These are phyloP conservation scores for Zaprionus ghesquierei DNA, from an alignment of 1,140 invertebrate genomes.

Conservation along the genomic window DNA sequence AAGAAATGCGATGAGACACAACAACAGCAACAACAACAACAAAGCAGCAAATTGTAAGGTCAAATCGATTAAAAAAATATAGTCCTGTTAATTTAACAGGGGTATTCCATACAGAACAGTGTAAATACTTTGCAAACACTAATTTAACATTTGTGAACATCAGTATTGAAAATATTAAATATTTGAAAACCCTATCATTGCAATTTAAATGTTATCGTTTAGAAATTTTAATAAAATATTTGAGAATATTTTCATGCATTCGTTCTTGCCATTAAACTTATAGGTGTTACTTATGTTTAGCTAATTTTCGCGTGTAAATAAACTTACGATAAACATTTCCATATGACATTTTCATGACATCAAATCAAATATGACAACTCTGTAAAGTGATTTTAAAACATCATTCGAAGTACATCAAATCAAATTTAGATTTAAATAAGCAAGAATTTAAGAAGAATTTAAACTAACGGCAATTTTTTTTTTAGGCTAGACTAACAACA, in stretches of 20 bases:
- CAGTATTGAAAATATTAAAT: neutral
- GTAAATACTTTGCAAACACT: slow-evolving; percentile 7
- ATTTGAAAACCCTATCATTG: neutral
- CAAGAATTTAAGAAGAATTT: slow-evolving; percentile 73
- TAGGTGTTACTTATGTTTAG: neutral
- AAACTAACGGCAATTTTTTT: slow-evolving; percentile 68
- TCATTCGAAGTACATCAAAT: slow-evolving; percentile 36
- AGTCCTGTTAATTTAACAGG: neutral
- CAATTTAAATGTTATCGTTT: neutral
- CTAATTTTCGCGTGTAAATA: neutral
- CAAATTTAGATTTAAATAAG: slow-evolving; percentile 44
- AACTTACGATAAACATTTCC: neutral
- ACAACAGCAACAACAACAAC: slow-evolving; percentile 46
- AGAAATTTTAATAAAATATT: neutral
- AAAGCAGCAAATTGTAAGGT: slow-evolving; percentile 26
- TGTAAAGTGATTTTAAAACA: slow-evolving; percentile 39
- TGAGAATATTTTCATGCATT: neutral
- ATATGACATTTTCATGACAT: neutral
- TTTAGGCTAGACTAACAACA: slow-evolving; percentile 78
- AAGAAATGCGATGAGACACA: slow-evolving; percentile 49
- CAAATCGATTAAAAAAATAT: neutral
- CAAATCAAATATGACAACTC: slow-evolving; percentile 17
- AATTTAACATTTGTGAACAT: slow-evolving; percentile 18
- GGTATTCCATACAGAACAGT: neutral
- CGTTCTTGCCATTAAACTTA: neutral